A percentile compares a stretch with the other conserved stretches of the same genome.
Evolutionary conservation across 2,888 invertebrate species (phyloP).

Genomic region (Drosophila algonquin): DNA sequence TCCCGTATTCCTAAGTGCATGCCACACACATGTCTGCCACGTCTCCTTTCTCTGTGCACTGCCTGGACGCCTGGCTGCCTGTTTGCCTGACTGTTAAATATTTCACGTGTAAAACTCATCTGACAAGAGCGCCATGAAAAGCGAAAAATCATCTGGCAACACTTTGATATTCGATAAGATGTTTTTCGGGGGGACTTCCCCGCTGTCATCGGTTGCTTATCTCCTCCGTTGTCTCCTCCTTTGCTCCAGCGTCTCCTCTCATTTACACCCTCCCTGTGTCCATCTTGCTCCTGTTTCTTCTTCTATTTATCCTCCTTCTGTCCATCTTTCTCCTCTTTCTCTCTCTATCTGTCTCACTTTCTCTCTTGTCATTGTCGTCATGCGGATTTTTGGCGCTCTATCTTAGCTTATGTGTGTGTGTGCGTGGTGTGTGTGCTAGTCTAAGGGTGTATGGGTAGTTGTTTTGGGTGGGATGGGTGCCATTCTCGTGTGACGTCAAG

Average conservation of each 20-base stretch:
- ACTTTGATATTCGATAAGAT: conserved; percentile 74
- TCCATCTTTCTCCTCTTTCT: neutral
- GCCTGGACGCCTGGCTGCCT: conserved; percentile 11
- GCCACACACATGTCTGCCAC: conserved; percentile 23
- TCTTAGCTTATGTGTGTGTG: conserved; percentile 9
- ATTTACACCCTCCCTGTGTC: neutral
- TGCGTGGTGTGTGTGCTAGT: conserved; percentile 10
- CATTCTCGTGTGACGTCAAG: conserved; percentile 64
- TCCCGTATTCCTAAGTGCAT: conserved; percentile 7
- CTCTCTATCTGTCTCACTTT: neutral
- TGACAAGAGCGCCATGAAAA: conserved; percentile 41
- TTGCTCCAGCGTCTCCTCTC: neutral
- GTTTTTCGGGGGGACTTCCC: conserved; percentile 9
- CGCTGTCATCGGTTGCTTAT: conserved; percentile 9
- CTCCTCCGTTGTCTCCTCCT: neutral
- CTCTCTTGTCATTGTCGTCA: conserved; percentile 47
- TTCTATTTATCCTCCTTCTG: too few relatives aligned
- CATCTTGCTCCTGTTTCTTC: neutral
- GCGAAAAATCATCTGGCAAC: conserved; percentile 68
- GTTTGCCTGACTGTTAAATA: conserved; percentile 39
- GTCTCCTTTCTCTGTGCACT: too few relatives aligned
- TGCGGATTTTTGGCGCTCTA: conserved; percentile 28
- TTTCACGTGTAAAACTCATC: conserved; percentile 60
- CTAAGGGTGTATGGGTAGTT: conserved; percentile 10
- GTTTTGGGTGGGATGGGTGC: neutral